These are phyloP conservation scores for Saturnia japonica DNA, from an alignment of 2,888 invertebrate genomes.

Conservation along the genomic window DNA sequence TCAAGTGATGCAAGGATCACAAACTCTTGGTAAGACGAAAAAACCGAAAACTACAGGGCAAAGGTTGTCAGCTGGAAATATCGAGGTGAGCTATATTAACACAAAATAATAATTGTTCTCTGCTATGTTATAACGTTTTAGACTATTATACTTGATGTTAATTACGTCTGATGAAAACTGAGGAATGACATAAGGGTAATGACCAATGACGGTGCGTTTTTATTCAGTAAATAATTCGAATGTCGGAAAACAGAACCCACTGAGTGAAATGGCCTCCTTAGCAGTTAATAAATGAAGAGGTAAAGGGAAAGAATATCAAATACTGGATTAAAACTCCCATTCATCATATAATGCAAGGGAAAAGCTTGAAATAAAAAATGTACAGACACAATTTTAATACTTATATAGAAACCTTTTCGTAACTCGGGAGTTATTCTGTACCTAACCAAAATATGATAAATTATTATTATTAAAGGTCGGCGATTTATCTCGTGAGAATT, in stretches of 20 bases:
- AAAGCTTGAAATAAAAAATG: background rate
- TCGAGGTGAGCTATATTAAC: slow-evolving; percentile 78
- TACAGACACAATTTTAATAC: too few species aligned
- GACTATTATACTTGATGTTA: background rate
- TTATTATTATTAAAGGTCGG: slow-evolving; percentile 73
- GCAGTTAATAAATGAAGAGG: background rate
- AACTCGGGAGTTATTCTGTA: too few species aligned
- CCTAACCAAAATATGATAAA: background rate
- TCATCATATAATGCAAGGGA: background rate
- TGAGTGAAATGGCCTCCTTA: background rate
- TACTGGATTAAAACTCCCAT: background rate
- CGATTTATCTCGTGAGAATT: slow-evolving; percentile 86
- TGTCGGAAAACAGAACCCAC: background rate
- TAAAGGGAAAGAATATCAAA: background rate
- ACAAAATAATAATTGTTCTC: background rate
- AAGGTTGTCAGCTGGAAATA: slow-evolving; percentile 91
- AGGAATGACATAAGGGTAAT: background rate
- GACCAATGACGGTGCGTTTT: background rate
- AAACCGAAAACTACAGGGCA: slow-evolving; percentile 89
- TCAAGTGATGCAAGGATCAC: slow-evolving; percentile 88
- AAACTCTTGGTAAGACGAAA: slow-evolving; percentile 92
- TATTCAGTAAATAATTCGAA: background rate
- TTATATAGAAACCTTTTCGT: too few species aligned
- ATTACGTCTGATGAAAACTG: background rate
- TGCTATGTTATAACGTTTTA: background rate